Evolutionary conservation across 2,888 invertebrate genomes (phyloP), one percentile per base, ranked within the genome.

Genomic region (Leptopilina syphax): DNA sequence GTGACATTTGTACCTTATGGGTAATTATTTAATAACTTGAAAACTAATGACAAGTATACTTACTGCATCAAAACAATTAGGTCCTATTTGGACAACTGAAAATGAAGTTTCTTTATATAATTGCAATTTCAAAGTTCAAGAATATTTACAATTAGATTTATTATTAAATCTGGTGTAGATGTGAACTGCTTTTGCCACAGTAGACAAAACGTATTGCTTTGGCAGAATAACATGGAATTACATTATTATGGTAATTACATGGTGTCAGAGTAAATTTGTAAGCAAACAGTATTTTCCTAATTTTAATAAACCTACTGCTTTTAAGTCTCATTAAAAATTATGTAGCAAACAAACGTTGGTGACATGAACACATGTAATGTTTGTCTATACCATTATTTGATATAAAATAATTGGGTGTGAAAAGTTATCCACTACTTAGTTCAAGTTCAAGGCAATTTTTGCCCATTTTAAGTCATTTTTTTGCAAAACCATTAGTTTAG

Each of bases 171-270:
- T 34, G 34, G 9, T 24, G 24, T 60, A 3, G 3, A n/a, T 60
- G 18, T 63, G 63, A 18, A 24, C 63, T 63, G 63, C 63, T 63
- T 18, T 63, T 63, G 63, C 24, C 9, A 24, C 63, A 24, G 63
- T 67, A 44, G 18, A 67, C 24, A 44, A 44, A 44, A 18, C 13
- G 63, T 47, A 44, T 67, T 67, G n/a, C 67, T n/a, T 41, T 44
- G 44, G 9, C 41, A 67, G 41, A 67, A 67, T 67, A 67, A 67
- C 47, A 67, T 44, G 44, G 44, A 44, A 67, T 67, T 67, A 67
- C 44, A 44, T 41, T 47, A 67, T 67, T 67, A 44, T 67, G 44
- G 67, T 44, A 67, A 67, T 67, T 44, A 67, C n/a, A 66, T 41
- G 66, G 66, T 66, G 66, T 41, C 34, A 67, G 44, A 8, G 67